These are phyloP conservation scores for Caenorhabditis japonica DNA, from an alignment of 2,888 invertebrate species.

Conservation along the genomic window DNA sequence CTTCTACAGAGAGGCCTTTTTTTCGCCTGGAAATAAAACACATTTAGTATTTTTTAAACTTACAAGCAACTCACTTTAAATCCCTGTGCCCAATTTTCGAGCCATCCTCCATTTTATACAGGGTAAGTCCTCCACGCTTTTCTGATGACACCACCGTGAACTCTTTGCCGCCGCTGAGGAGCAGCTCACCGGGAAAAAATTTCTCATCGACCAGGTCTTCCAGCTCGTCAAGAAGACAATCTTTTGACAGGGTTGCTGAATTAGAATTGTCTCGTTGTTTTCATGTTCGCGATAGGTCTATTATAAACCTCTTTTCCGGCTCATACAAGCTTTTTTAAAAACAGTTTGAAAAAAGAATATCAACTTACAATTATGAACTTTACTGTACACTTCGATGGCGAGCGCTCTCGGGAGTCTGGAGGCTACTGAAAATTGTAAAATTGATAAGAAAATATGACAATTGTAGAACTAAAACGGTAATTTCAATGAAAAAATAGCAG, in stretches of 20 bases:
- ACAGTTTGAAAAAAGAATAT: neutral
- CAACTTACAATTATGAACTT: conserved; percentile 43
- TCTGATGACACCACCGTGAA: conserved; percentile 26
- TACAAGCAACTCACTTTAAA: conserved; percentile 24
- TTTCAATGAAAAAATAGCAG: no score
- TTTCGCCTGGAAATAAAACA: conserved; percentile 26
- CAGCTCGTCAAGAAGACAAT: conserved; percentile 30
- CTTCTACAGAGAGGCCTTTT: conserved; percentile 29
- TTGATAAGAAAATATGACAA: no score
- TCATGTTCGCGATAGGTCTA: neutral
- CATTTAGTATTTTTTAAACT: neutral
- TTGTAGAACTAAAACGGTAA: no score
- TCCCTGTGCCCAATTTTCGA: conserved; percentile 44
- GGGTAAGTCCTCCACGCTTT: conserved; percentile 31
- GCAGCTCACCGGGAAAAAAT: conserved; percentile 17
- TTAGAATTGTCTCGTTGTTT: neutral
- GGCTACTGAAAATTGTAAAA: conserved; percentile 19
- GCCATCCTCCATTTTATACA: conserved; percentile 39
- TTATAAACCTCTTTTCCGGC: neutral
- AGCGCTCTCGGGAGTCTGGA: conserved; percentile 30
- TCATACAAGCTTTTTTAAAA: neutral
- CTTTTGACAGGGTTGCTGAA: conserved; percentile 30
- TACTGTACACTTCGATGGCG: conserved; percentile 36
- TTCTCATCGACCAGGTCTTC: conserved; percentile 45
- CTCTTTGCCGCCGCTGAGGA: conserved; percentile 25